Conservation (phyloP, 2,888 invertebrate genomes). For the Drosophila prostipennis region DNA sequence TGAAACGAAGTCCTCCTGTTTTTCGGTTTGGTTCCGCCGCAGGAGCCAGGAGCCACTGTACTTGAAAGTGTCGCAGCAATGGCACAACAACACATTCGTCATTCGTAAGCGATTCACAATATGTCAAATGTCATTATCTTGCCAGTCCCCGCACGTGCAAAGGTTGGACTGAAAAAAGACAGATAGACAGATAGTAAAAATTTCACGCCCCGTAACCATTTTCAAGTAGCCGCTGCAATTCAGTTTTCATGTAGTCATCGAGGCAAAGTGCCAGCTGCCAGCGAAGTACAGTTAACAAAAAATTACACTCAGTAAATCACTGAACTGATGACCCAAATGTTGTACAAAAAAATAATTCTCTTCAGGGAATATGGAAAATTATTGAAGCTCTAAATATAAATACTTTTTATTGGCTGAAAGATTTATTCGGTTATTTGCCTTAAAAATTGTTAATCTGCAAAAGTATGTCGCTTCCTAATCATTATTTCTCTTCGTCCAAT, state of each 20-base stretch:
- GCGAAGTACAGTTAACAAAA: slow-evolving; percentile 26
- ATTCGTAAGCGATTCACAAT: slow-evolving; percentile 61
- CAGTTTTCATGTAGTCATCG: slow-evolving; percentile 26
- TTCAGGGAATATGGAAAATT: too few relatives aligned
- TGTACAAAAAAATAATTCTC: too few relatives aligned
- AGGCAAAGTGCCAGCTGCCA: slow-evolving; percentile 43
- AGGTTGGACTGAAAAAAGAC: slow-evolving; percentile 7
- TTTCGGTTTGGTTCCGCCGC: not conserved
- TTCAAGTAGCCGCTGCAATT: slow-evolving; percentile 47
- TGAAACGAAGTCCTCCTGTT: slow-evolving; percentile 3
- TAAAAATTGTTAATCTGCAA: too few relatives aligned
- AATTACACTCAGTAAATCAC: not conserved
- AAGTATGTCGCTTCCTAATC: not conserved
- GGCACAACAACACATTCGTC: slow-evolving; percentile 79
- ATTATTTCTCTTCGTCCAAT: not conserved
- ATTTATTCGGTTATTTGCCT: too few relatives aligned
- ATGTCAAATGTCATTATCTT: slow-evolving; percentile 71
- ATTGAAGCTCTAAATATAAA: too few relatives aligned
- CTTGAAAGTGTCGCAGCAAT: slow-evolving; percentile 73
- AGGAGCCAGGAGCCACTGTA: slow-evolving; percentile 35
- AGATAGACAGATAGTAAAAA: slow-evolving; percentile 13
- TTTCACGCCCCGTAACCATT: slow-evolving; percentile 46
- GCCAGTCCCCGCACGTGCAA: slow-evolving; percentile 26
- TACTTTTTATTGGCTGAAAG: too few relatives aligned
- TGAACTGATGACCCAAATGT: not conserved